Base-by-base conservation (phyloP, 2,888 invertebrate species). In the Chloroclystis v-ata region DNA sequence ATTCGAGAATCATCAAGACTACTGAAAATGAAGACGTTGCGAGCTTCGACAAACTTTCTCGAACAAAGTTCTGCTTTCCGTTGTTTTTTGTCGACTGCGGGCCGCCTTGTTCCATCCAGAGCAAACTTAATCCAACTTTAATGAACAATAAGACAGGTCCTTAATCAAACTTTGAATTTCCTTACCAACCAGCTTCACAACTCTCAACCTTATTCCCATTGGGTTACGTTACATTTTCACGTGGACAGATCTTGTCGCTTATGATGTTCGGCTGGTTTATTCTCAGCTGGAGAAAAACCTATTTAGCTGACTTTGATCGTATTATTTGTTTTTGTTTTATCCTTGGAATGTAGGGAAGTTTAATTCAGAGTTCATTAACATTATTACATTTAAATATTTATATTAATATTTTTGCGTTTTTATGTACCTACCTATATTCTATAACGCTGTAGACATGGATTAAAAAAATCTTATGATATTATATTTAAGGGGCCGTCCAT, bases 121-220 rank as follows among this genome's bases (percentile, higher is more conserved):
- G 79, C 82, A 83, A 89, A 84, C 86, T 89, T 83, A 89, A 89
- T 88, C 86, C 86, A 88, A 87, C 84, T 88, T 88, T 85, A 88
- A 89, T 88, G 85, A 88, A 89, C 89, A 88, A 86, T 85, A 82
- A 82, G 88, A 89, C 88, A 86, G 87, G 75, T 82, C 82, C 81
- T 88, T 88, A 87, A 89, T 89, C 87, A 88, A 89, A 88, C 85
- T 85, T 87, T 82, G 82, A 69, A 81, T 78, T 80, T 80, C 72
- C 74, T 67, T 75, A 74, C 67, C 67, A 60, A 44, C 1, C 35
- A 32, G 33, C 41, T 56, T 54, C 28, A 28, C 53, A 14, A 75
- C 65, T 69, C 54, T 38, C 47, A 47, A 69, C 71, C 63, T 57
- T 77, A 70, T 52, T n/a, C 6, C 0, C 10, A 1, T n/a, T 0